Conservation (phyloP, 2,888 invertebrate species). For the Andrena marginata region DNA sequence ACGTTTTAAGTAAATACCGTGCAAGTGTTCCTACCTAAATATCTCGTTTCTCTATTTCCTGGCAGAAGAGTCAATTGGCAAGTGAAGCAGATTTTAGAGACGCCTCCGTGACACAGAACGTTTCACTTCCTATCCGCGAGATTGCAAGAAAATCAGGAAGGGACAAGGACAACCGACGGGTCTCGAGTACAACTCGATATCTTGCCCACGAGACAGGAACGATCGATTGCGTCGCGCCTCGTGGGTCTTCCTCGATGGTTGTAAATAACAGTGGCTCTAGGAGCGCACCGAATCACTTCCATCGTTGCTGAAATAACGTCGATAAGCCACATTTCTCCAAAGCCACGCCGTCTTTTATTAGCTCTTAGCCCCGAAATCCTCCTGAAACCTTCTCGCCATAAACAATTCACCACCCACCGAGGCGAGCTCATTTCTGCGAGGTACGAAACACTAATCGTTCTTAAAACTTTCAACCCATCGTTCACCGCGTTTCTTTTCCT, state of each 20-base stretch:
- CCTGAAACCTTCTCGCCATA: not conserved
- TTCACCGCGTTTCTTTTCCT: no score
- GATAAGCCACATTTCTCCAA: conserved; percentile 36
- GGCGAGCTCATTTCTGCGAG: not conserved
- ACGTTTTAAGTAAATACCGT: no score
- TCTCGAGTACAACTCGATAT: conserved; percentile 64
- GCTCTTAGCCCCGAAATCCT: conserved; percentile 18
- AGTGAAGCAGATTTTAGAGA: conserved; percentile 3
- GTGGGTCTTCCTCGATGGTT: conserved; percentile 7
- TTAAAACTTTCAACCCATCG: not conserved
- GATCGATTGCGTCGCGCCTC: conserved; percentile 55
- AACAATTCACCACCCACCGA: not conserved
- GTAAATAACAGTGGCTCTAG: conserved; percentile 42
- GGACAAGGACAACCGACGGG: conserved; percentile 43
- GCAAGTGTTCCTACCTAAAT: not conserved
- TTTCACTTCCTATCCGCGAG: conserved; percentile 53
- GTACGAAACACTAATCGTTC: not conserved
- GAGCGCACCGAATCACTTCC: conserved; percentile 44
- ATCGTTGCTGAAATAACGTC: conserved; percentile 38
- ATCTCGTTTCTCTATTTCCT: not conserved
- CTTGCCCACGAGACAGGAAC: conserved; percentile 30
- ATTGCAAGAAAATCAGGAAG: conserved; percentile 46
- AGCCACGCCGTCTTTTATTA: conserved; percentile 28
- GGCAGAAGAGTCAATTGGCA: not conserved
- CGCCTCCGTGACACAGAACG: conserved; percentile 25